These are phyloP conservation scores for Entosphenus tridentatus DNA, from an alignment of 2,113 vertebrate species.

Conservation along the genomic window DNA sequence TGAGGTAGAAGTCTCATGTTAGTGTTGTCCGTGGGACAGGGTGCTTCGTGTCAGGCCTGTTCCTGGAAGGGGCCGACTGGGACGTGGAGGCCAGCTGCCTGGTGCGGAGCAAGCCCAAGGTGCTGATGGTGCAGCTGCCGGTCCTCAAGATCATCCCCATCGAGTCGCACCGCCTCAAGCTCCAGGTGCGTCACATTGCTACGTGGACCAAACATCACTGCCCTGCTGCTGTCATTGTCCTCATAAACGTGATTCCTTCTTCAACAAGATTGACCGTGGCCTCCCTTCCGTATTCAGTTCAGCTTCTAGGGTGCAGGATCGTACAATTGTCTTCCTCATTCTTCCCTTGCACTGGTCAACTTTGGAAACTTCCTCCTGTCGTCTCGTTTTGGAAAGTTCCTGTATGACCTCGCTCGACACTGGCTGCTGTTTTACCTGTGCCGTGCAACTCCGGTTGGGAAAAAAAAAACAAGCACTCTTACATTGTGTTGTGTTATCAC, in stretches of 20 bases:
- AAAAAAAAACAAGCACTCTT: background rate
- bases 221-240: background rate
- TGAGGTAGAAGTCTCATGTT: background rate
- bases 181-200: constrained; percentile 31
- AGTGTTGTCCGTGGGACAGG: constrained; percentile 23
- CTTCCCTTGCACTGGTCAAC: background rate
- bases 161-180: constrained; percentile 32
- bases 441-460: background rate
- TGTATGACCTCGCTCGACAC: no score
- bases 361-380: background rate
- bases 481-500: background rate
- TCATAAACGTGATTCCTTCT: background rate
- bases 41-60: constrained; percentile 58
- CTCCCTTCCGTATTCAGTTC: background rate
- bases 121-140: constrained; percentile 45
- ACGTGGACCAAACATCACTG: background rate
- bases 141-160: constrained; percentile 60
- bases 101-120: constrained; percentile 43
- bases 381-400: no score
- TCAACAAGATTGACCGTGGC: background rate
- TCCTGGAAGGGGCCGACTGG: constrained; percentile 78
- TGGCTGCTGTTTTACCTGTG: background rate
- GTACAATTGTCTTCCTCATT: background rate
- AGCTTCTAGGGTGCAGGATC: background rate
- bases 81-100: constrained; percentile 42